Evolutionary conservation across 2,113 vertebrate species (phyloP).

Genomic region (Eretmochelys imbricata): DNA sequence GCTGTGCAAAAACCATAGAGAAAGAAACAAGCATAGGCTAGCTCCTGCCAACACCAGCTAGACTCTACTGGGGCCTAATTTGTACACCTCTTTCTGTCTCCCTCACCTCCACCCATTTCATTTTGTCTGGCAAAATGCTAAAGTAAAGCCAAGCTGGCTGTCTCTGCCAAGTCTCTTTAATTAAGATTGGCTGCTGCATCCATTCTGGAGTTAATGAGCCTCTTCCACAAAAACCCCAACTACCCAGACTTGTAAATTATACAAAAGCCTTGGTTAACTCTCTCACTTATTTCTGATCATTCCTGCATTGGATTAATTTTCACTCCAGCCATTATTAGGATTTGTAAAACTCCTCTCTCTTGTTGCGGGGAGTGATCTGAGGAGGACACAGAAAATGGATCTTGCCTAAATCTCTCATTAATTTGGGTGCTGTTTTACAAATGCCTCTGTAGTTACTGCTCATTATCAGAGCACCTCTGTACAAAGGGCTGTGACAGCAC

Average conservation of each 20-base stretch:
- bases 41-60: neutral
- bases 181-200: neutral
- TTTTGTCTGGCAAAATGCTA: neutral
- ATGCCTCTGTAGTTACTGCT: neutral
- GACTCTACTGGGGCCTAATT: neutral
- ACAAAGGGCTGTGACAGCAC: neutral
- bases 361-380: neutral
- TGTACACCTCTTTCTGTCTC: accelerated
- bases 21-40: neutral
- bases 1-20: neutral
- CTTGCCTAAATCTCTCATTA: neutral
- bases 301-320: neutral
- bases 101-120: neutral
- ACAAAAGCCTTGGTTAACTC: neutral
- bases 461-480: neutral
- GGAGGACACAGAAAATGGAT: neutral
- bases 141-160: neutral
- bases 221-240: neutral
- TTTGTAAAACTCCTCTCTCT: neutral
- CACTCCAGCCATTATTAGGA: neutral
- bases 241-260: neutral
- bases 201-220: neutral
- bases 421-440: neutral
- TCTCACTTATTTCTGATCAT: neutral
- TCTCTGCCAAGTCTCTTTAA: neutral